A percentile compares a stretch with the other conserved stretches of the same genome.
phyloP scores from a whole-genome alignment of 2,888 invertebrate species.

The Himalopsyche japonica region DNA sequence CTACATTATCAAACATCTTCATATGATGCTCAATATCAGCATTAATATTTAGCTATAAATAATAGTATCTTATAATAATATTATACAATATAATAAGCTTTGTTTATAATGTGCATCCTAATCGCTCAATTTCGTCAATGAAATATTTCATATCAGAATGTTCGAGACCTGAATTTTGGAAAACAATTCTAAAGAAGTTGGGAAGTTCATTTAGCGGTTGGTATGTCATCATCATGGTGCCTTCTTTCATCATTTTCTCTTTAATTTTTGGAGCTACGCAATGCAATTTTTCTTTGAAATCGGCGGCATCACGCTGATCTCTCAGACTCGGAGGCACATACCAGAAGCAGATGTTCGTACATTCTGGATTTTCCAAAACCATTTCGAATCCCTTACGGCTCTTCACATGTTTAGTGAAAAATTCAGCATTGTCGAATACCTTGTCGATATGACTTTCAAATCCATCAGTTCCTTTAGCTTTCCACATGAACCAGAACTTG shows the following conservation, averaged over 20 bases:
- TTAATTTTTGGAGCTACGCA: slow-evolving; percentile 91
- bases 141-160: slow-evolving; percentile 85
- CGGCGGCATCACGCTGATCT: slow-evolving; percentile 56
- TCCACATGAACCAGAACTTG: slow-evolving; percentile 99
- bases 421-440: slow-evolving; percentile 74
- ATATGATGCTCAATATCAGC: background rate
- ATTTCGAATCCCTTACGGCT: slow-evolving; percentile 73
- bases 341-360: slow-evolving; percentile 96
- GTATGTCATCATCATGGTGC: slow-evolving; percentile 95
- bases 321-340: slow-evolving; percentile 81
- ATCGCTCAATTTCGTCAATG: slow-evolving; percentile 82
- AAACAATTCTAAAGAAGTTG: slow-evolving; percentile 94
- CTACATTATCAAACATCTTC: background rate
- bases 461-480: slow-evolving; percentile 84
- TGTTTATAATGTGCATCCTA: slow-evolving; percentile 71
- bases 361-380: slow-evolving; percentile 80
- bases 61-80: background rate
- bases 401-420: slow-evolving; percentile 69
- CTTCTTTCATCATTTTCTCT: slow-evolving; percentile 92
- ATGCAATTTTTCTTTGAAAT: slow-evolving; percentile 69
- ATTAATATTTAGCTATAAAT: no score
- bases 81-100: no score
- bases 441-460: slow-evolving; percentile 78
- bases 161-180: slow-evolving; percentile 87
- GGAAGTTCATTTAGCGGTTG: slow-evolving; percentile 84